Percentiles rank a stretch among this genome's conserved stretches.
Conservation (phyloP, 2,888 invertebrate species). For the Apocheima hispidaria region DNA sequence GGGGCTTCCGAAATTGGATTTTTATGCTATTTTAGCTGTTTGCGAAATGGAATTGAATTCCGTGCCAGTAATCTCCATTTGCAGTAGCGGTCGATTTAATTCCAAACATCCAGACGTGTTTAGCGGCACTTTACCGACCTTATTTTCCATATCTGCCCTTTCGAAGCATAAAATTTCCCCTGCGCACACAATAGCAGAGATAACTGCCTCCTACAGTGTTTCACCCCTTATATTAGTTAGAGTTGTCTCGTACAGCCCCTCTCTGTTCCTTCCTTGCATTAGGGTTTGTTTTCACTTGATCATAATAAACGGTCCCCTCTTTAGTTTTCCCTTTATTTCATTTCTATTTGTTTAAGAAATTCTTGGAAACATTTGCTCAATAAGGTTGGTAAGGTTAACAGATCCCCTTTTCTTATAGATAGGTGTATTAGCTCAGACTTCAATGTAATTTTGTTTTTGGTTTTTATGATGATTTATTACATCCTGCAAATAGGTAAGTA, state of each 20-base stretch:
- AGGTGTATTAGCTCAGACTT: neutral
- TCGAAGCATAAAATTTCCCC: conserved; percentile 55
- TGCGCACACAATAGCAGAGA: conserved; percentile 50
- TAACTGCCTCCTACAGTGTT: conserved; percentile 45
- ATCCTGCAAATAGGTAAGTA: conserved; percentile 5
- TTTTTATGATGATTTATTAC: conserved; percentile 7
- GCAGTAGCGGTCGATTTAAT: conserved; percentile 49
- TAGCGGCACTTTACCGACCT: conserved; percentile 38
- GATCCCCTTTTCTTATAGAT: neutral
- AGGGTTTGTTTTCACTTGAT: conserved; percentile 25
- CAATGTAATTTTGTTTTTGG: neutral
- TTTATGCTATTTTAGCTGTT: conserved; percentile 30
- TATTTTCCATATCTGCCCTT: conserved; percentile 59
- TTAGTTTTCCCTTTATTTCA: conserved; percentile 14
- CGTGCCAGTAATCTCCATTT: conserved; percentile 19
- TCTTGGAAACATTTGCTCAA: conserved; percentile 2
- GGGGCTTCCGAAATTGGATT: conserved; percentile 21
- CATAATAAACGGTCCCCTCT: conserved; percentile 13
- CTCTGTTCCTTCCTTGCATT: conserved; percentile 2
- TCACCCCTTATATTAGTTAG: conserved; percentile 44
- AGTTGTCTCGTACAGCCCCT: conserved; percentile 37
- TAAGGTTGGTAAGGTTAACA: neutral
- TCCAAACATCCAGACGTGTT: conserved; percentile 47
- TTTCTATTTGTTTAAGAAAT: conserved; percentile 17
- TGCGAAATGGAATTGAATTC: conserved; percentile 31